Conservation (phyloP, 2,113 vertebrate genomes). For the Syrmaticus mikado region DNA sequence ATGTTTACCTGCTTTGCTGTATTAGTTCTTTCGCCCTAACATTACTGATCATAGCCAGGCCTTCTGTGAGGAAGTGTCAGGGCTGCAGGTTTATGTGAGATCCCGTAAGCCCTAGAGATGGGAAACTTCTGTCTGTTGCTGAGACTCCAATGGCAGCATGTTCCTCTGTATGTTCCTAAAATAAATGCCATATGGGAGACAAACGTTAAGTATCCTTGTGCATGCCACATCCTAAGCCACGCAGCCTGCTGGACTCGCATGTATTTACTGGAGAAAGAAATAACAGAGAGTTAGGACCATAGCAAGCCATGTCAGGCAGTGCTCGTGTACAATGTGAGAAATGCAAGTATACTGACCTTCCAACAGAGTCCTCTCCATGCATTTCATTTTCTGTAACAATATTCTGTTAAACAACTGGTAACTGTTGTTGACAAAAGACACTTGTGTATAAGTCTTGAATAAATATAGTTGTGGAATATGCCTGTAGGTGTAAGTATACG, state of each 20-base stretch:
- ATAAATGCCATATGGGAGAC: neutral
- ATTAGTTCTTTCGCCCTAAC: neutral
- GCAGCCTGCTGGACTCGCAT: neutral
- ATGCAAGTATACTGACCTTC: neutral
- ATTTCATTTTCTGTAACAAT: neutral
- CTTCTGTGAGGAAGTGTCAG: neutral
- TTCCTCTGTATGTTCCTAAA: neutral
- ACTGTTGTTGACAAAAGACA: neutral
- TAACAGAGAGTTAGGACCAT: neutral
- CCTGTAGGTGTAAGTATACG: neutral
- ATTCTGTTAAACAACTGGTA: neutral
- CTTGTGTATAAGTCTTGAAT: neutral
- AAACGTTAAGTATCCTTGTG: neutral
- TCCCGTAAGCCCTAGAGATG: neutral
- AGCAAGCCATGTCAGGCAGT: neutral
- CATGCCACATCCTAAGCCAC: neutral
- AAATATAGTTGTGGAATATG: neutral
- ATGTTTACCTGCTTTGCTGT: neutral
- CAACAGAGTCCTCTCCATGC: neutral
- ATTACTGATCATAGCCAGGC: neutral
- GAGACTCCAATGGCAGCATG: neutral
- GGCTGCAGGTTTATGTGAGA: fast-evolving
- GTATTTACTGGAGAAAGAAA: neutral
- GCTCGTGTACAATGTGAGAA: neutral
- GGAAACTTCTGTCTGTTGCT: neutral